phyloP scores from a whole-genome alignment of 2,888 invertebrate species.

The Apotomis capreana region DNA sequence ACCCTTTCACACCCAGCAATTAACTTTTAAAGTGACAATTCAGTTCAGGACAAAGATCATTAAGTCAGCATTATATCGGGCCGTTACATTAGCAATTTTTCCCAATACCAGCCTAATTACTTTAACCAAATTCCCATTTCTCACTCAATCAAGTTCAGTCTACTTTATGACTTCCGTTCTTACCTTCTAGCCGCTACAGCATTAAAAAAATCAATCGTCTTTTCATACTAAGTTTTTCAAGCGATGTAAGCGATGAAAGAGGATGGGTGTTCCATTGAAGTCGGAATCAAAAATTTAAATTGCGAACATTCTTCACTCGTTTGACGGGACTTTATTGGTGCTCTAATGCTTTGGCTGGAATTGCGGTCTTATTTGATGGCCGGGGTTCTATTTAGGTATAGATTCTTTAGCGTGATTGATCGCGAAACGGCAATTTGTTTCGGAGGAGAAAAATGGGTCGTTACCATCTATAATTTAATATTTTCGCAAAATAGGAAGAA shows the following conservation, averaged over 20 bases:
- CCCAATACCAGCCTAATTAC: slow-evolving; percentile 66
- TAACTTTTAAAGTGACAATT: slow-evolving; percentile 58
- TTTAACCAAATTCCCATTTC: slow-evolving; percentile 60
- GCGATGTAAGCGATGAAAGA: slow-evolving; percentile 63
- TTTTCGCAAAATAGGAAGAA: no score
- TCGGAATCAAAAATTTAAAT: slow-evolving; percentile 78
- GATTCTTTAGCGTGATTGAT: slow-evolving; percentile 43
- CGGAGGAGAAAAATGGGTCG: background rate
- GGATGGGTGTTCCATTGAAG: slow-evolving; percentile 49
- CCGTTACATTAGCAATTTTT: slow-evolving; percentile 69
- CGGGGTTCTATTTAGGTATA: slow-evolving; percentile 23
- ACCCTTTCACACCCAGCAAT: slow-evolving; percentile 55
- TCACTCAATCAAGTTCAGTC: slow-evolving; percentile 68
- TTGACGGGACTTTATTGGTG: slow-evolving; percentile 66
- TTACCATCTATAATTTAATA: background rate
- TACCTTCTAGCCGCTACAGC: slow-evolving; percentile 56
- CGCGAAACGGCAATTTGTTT: slow-evolving; percentile 19
- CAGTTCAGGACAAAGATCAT: slow-evolving; percentile 52
- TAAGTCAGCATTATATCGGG: slow-evolving; percentile 49
- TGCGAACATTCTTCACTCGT: slow-evolving; percentile 69
- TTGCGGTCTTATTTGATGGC: slow-evolving; percentile 49
- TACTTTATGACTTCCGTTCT: slow-evolving; percentile 63
- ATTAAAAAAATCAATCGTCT: slow-evolving; percentile 57
- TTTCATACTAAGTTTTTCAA: slow-evolving; percentile 63
- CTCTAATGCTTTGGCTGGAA: slow-evolving; percentile 52